A percentile compares a stretch with the other conserved stretches of the same genome.
Evolutionary conservation across 2,797 vertebrate genomes (phyloP).

Genomic region (Macropodus opercularis): DNA sequence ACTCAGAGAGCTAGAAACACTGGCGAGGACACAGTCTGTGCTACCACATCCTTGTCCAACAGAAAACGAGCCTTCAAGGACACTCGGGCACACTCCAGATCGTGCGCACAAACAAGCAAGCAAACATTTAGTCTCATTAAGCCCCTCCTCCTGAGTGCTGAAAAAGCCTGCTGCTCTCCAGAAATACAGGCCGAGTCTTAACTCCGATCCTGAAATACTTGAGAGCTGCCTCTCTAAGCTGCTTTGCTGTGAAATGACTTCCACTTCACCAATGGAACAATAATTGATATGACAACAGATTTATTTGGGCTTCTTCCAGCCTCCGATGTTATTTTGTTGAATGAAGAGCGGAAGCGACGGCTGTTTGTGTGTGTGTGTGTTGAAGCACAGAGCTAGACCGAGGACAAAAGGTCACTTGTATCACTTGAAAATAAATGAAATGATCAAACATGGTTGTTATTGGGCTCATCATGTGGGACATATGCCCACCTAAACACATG

Average conservation of each 20-base stretch:
- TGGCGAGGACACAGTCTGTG: conserved; percentile 39
- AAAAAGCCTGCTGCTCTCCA: conserved; percentile 55
- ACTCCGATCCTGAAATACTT: conserved; percentile 75
- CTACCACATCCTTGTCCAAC: conserved; percentile 17
- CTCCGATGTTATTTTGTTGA: conserved; percentile 52
- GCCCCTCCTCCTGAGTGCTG: conserved; percentile 58
- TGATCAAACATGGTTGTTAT: conserved; percentile 17
- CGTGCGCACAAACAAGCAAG: conserved; percentile 41
- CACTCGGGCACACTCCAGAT: conserved; percentile 32
- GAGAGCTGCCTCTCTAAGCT: conserved; percentile 79
- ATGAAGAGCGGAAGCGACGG: conserved; percentile 46
- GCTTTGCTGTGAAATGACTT: conserved; percentile 81
- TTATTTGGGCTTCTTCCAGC: conserved; percentile 72
- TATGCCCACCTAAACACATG: not conserved
- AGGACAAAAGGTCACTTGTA: conserved; percentile 19
- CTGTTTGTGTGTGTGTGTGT: conserved; percentile 10
- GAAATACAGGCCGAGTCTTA: conserved; percentile 76
- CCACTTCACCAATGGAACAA: conserved; percentile 79
- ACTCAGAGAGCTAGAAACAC: conserved; percentile 13
- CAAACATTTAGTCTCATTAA: conserved; percentile 63
- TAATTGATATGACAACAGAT: conserved; percentile 86
- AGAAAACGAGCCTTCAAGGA: conserved; percentile 46
- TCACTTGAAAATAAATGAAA: conserved; percentile 32
- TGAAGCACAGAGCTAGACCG: conserved; percentile 15
- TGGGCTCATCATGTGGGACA: conserved; percentile 25